phyloP scores from a whole-genome alignment of 2,797 vertebrate species.

The Carduelis carduelis region DNA sequence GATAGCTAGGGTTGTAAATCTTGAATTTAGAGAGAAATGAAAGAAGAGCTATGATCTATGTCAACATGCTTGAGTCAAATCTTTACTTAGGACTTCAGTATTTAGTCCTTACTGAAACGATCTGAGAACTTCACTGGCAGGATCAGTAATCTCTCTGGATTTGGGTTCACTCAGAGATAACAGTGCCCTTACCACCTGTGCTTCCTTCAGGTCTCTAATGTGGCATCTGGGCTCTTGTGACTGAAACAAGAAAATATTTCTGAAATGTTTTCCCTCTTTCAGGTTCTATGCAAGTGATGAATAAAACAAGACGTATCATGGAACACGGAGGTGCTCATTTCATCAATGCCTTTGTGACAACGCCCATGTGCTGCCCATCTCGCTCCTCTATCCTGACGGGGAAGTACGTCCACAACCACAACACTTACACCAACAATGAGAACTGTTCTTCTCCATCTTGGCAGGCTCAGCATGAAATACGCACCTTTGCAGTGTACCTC shows the following conservation, averaged over 20 bases:
- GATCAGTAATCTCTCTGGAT: not conserved
- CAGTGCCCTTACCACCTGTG: not conserved
- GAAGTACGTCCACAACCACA: slow-evolving; percentile 97
- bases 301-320: slow-evolving; percentile 83
- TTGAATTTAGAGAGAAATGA: not conserved
- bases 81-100: not conserved
- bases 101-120: not conserved
- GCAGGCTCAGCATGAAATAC: slow-evolving; percentile 91
- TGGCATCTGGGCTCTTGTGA: not conserved
- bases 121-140: not conserved
- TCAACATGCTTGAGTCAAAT: not conserved
- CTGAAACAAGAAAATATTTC: not conserved
- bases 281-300: slow-evolving; percentile 92
- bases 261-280: not conserved
- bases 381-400: slow-evolving; percentile 95
- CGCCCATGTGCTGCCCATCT: slow-evolving; percentile 97
- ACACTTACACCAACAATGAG: slow-evolving; percentile 98
- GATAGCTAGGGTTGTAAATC: not conserved
- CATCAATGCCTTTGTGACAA: slow-evolving; percentile 95
- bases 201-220: not conserved
- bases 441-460: slow-evolving; percentile 95
- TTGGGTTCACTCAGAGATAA: not conserved
- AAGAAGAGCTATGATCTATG: not conserved
- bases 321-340: slow-evolving; percentile 91
- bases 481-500: slow-evolving; percentile 91